Evolutionary conservation across 2,797 vertebrate species (phyloP).

Genomic region (Tadarida brasiliensis): DNA sequence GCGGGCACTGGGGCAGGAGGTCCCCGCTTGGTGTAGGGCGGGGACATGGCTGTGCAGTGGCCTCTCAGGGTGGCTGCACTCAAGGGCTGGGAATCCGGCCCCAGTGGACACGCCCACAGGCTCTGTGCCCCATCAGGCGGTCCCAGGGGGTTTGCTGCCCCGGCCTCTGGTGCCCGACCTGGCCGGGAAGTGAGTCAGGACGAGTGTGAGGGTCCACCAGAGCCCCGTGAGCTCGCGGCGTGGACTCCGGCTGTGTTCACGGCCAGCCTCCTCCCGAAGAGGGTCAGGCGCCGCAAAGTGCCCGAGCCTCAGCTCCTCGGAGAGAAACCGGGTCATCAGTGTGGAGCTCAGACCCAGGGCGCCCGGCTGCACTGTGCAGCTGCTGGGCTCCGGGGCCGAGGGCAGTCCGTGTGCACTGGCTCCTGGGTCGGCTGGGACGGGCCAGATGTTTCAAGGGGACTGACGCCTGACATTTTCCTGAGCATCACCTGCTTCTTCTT

Average conservation of each 20-base stretch:
- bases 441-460: slow-evolving; percentile 64
- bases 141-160: neutral
- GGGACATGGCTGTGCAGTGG: neutral
- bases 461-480: slow-evolving; percentile 51
- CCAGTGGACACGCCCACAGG: rapidly evolving
- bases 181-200: neutral
- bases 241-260: neutral
- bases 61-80: neutral
- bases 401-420: neutral
- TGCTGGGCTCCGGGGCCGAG: neutral
- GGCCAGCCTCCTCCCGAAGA: slow-evolving; percentile 26
- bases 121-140: neutral
- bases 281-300: slow-evolving; percentile 64
- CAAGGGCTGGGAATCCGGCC: neutral
- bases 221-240: neutral
- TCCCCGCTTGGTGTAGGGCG: rapidly evolving
- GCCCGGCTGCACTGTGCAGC: neutral
- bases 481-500: too few relatives aligned
- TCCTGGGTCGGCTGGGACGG: neutral
- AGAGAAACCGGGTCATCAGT: slow-evolving; percentile 67
- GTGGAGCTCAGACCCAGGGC: slow-evolving; percentile 49
- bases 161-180: neutral
- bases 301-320: slow-evolving; percentile 57
- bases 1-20: rapidly evolving
- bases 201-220: neutral